These are phyloP conservation scores for Ornithorhynchus anatinus DNA, from an alignment of 2,113 vertebrate genomes.

Conservation along the genomic window DNA sequence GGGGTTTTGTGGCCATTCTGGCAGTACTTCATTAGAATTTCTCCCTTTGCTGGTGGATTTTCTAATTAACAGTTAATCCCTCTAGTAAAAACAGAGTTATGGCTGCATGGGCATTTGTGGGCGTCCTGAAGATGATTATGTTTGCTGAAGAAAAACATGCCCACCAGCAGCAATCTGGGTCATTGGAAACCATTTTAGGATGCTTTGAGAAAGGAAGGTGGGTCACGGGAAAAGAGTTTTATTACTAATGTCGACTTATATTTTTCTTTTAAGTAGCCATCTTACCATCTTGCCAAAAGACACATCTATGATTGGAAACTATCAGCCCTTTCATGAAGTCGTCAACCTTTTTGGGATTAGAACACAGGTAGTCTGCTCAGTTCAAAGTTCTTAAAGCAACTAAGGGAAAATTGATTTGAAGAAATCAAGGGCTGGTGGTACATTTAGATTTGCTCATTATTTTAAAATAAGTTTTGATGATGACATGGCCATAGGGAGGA, in stretches of 20 bases:
- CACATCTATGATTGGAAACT: not conserved
- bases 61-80: not conserved
- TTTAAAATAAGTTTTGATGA: conserved; percentile 37
- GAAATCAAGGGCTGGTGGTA: not conserved
- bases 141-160: not conserved
- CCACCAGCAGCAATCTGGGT: not conserved
- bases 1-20: not conserved
- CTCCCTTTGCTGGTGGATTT: not conserved
- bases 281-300: not conserved
- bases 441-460: conserved; percentile 14
- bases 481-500: conserved; percentile 18
- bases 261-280: no score
- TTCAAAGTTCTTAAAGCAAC: not conserved
- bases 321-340: not conserved
- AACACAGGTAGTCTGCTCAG: not conserved
- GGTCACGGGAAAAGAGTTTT: conserved; percentile 1
- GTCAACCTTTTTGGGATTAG: not conserved
- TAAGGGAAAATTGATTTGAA: conserved; percentile 10
- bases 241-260: conserved; percentile 17
- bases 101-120: not conserved
- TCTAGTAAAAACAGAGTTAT: not conserved
- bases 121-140: not conserved
- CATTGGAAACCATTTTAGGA: not conserved
- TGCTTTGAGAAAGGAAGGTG: not conserved
- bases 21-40: no score